Evolutionary conservation across 2,888 invertebrate genomes (phyloP).

Genomic region (Meiosimyza platycephala): DNA sequence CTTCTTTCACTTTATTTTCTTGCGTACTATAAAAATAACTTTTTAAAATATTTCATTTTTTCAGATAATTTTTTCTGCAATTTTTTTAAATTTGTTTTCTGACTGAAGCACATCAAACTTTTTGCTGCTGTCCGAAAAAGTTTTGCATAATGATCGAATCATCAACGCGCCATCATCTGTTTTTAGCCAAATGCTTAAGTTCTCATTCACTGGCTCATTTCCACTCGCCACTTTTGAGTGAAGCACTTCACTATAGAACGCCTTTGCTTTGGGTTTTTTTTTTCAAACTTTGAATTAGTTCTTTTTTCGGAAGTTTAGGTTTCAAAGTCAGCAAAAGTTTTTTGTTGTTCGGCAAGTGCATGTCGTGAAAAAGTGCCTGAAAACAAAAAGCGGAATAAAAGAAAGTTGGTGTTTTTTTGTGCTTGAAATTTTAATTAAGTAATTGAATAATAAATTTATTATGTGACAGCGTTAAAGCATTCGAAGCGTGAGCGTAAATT

Average conservation of each 20-base stretch:
- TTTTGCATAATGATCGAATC: constrained; percentile 29
- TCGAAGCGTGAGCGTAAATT: no score
- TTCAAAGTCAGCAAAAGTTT: constrained; percentile 45
- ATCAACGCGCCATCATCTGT: constrained; percentile 25
- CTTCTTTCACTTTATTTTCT: background rate
- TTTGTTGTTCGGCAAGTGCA: background rate
- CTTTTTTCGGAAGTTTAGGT: constrained; percentile 29
- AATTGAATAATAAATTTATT: constrained; percentile 21
- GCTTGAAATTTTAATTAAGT: background rate
- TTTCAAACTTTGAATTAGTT: background rate
- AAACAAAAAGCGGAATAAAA: background rate
- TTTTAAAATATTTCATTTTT: background rate
- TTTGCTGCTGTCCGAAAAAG: constrained; percentile 21
- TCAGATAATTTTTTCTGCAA: background rate
- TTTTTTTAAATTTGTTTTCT: background rate
- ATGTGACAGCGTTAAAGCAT: background rate
- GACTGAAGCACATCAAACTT: background rate
- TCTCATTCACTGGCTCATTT: background rate
- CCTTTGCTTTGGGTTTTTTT: background rate
- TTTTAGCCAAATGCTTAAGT: constrained; percentile 8
- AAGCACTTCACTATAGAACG: background rate
- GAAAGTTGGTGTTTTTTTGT: background rate
- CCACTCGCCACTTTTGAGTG: background rate
- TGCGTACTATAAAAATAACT: no score
- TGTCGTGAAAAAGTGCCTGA: background rate